phyloP scores from a whole-genome alignment of 2,797 vertebrate species.

The Nyctalus aviator region DNA sequence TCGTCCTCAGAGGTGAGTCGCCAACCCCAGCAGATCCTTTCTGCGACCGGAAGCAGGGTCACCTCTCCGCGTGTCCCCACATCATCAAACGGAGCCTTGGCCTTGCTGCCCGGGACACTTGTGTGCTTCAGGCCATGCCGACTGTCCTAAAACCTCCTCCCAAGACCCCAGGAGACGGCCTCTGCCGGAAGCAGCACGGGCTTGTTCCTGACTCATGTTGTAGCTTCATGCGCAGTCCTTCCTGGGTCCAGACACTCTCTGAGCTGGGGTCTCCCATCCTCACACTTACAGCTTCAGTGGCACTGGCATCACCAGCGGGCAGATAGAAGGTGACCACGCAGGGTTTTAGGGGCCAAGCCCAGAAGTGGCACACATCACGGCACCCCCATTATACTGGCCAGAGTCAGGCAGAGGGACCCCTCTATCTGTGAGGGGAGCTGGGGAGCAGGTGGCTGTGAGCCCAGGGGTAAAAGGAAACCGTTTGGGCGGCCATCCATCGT shows the following conservation, averaged over 20 bases:
- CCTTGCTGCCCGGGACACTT: neutral
- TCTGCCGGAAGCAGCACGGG: neutral
- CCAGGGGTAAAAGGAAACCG: too few relatives aligned
- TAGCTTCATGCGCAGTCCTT: neutral
- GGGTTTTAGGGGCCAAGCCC: neutral
- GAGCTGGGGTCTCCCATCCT: rapidly evolving
- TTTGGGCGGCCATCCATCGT: neutral
- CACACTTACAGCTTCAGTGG: neutral
- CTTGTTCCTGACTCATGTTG: neutral
- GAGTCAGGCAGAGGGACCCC: neutral
- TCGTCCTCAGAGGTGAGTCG: rapidly evolving
- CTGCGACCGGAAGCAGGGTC: neutral
- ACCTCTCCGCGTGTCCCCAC: neutral
- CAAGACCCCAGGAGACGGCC: neutral
- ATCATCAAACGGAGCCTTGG: neutral
- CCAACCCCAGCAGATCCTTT: neutral
- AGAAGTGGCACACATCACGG: neutral
- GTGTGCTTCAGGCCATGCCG: neutral
- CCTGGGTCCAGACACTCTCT: rapidly evolving
- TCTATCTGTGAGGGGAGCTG: neutral
- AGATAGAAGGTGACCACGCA: neutral
- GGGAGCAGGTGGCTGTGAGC: neutral
- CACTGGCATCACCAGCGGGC: too few relatives aligned
- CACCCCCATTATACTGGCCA: neutral
- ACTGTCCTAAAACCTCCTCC: neutral